phyloP scores from a whole-genome alignment of 2,113 vertebrate species.

The Sigmodon hispidus region DNA sequence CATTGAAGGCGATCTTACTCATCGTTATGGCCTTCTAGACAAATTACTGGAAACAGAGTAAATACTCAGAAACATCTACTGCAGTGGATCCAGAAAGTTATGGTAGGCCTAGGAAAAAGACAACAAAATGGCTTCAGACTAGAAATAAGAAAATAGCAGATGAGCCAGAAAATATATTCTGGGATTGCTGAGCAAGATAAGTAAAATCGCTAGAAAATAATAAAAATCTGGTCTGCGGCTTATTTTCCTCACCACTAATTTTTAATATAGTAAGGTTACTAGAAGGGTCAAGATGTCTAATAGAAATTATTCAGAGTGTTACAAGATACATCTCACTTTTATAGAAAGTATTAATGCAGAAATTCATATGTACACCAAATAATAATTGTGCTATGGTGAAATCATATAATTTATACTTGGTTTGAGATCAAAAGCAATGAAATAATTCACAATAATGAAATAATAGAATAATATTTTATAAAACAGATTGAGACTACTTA shows the following conservation, averaged over 20 bases:
- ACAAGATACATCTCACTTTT: not conserved
- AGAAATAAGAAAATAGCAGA: conserved; percentile 31
- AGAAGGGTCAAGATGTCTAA: not conserved
- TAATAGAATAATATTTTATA: not conserved
- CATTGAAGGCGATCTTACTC: not conserved
- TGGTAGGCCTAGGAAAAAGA: not conserved
- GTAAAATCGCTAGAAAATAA: not conserved
- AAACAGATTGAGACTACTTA: not conserved
- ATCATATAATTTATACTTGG: not conserved
- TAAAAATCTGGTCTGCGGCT: not conserved
- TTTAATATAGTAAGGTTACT: not conserved
- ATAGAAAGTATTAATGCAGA: not conserved
- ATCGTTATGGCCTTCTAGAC: not conserved
- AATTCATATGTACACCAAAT: not conserved
- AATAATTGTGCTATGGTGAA: not conserved
- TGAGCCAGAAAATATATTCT: not conserved
- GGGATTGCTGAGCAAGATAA: not conserved
- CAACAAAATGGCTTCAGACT: not conserved
- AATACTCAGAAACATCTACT: conserved; percentile 18
- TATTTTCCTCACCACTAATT: not conserved
- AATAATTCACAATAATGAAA: no score
- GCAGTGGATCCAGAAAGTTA: not conserved
- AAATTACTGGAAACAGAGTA: not conserved
- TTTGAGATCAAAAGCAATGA: not conserved
- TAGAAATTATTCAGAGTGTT: not conserved